Base-by-base conservation (phyloP, 2,888 invertebrate species). In the Uloborus plumipes region DNA sequence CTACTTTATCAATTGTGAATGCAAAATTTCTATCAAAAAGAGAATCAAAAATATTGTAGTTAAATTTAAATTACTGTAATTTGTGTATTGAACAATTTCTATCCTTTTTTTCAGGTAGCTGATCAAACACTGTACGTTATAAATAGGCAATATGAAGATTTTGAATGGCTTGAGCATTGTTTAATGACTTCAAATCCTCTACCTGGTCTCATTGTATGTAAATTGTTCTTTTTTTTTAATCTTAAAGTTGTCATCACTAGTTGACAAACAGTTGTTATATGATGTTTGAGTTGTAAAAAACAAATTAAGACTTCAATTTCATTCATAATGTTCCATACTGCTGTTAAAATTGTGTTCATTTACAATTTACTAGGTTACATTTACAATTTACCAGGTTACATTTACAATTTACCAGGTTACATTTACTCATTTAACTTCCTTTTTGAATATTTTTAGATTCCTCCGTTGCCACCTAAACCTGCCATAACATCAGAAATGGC, bases 111-210 rank as follows among this genome's bases (percentile, higher is more conserved):
- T 47, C 26, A 85, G 80, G 50, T 47, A 18, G 47, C 16, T 62
- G 76, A 74, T 51, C 76, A 84, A 20, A 22, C 64, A 6, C 65
- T 18, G 20, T 85, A 76, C 50, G 20, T 80, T 16, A 73, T 85
- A 15, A 69, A 85, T 31, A 70, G 90, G 47, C 87, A 88, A 75
- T 90, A 88, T 87, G 90, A 89, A 74, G 90, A 90, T 86, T 87
- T 90, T 76, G 89, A 89, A 84, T 90, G 89, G 88, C 87, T 90
- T 22, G 89, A 90, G 66, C 90, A 90, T 85, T 88, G 88, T 84
- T 85, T 90, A 39, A 86, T 88, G 11, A 89, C 89, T 22, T 86
- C 88, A 66, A 88, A 87, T 61, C 87, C 88, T 71, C 87, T 87
- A 9, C 86, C 87, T 84, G 90, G 90, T 39, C 84, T 89, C 47